Evolutionary conservation across 2,113 vertebrate species (phyloP), one percentile per base, ranked within the genome.

Genomic region (Barbus barbus): DNA sequence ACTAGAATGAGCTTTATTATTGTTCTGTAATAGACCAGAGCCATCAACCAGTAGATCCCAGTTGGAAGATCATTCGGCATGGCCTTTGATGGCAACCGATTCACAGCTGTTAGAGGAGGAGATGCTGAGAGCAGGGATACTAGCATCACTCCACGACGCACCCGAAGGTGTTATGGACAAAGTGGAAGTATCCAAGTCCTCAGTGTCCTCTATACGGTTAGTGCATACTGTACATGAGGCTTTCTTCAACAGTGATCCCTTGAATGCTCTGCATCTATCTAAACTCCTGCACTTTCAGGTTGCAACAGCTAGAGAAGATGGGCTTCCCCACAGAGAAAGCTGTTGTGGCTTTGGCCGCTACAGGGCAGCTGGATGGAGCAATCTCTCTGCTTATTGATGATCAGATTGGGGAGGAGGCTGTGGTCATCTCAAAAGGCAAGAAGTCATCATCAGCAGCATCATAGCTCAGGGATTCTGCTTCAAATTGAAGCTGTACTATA

Each of bases 221-320:
- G 91, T 88, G 74, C 14, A 72, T 16, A 24, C 36, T 44, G 38
- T 14, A 26, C 24, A 73, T 46, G 11, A 46, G 3, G 9, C 5
- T 8, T 44, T 44, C 8, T 38, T 69, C 33, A n/a, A 38, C 56
- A 1, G 14, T 28, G 51, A 75, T n/a, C 26, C 12, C 16, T 51
- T 84, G 24, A 48, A 44, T 28, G 20, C 67, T 69, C 9, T 38
- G 9, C 20, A 26, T 51, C 44, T 46, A 44, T 51, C 72, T 48
- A 6, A 48, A 20, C 14, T 51, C 13, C 14, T 75, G 7, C 9
- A 53, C 26, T 38, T 38, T 11, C 89, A 97, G 97, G 87, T 93
- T 97, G 24, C 96, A 97, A 93, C 97, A 97, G 90, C 91, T 97
- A 73, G 94, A 97, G 89, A 96, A 93, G 89, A 97, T 97, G 97